phyloP scores from a whole-genome alignment of 2,797 vertebrate species.

The Fratercula arctica region DNA sequence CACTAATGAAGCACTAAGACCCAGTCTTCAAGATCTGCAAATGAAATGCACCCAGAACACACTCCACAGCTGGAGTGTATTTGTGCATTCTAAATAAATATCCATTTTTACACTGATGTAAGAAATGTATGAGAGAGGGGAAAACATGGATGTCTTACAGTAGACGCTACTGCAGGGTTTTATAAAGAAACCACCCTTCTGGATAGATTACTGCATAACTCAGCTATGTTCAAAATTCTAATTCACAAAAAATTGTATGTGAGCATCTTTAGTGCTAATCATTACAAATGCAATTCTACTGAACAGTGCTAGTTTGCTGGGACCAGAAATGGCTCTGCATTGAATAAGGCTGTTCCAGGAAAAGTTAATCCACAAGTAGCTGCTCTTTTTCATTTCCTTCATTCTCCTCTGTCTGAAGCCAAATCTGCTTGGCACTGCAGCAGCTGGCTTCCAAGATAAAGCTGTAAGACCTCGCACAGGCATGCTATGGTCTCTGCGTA shows the following conservation, averaged over 20 bases:
- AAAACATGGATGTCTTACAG: not conserved
- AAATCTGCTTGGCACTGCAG: conserved; percentile 10
- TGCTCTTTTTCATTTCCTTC: not conserved
- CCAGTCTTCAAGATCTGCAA: not conserved
- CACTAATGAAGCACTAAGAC: not conserved
- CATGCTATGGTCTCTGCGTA: not conserved
- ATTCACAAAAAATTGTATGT: not conserved
- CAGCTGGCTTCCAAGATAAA: conserved; percentile 23
- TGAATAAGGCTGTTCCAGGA: conserved; percentile 1
- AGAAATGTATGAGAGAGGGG: not conserved
- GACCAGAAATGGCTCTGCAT: not conserved
- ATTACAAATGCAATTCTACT: not conserved
- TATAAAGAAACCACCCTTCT: not conserved
- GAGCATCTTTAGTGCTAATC: not conserved
- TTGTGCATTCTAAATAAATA: not conserved
- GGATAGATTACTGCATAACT: not conserved
- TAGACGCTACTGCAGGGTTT: not conserved
- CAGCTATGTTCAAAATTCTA: not conserved
- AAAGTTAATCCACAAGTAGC: conserved; percentile 10
- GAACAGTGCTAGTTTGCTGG: not conserved
- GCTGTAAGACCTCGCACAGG: not conserved
- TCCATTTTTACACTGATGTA: not conserved
- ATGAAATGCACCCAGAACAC: not conserved
- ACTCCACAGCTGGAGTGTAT: not conserved
- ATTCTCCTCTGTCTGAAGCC: not conserved